A percentile compares a stretch with the other conserved stretches of the same genome.
Evolutionary conservation across 2,797 vertebrate species (phyloP).

Genomic region (Uromys caudimaculatus): DNA sequence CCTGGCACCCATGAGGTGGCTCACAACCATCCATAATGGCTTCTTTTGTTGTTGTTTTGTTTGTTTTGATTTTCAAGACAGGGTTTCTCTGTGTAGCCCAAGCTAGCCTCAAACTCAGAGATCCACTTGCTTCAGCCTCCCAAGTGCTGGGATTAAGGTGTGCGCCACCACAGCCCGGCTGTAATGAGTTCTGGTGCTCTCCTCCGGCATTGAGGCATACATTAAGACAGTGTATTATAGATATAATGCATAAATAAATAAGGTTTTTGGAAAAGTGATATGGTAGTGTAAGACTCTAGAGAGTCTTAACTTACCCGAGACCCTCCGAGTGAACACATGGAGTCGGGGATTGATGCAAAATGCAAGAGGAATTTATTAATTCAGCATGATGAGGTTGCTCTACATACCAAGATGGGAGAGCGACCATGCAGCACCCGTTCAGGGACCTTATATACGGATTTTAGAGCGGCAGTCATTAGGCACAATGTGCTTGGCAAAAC

Average conservation of each 20-base stretch:
- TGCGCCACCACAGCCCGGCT: neutral
- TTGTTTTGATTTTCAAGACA: neutral
- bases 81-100: neutral
- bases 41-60: neutral
- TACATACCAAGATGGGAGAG: too few relatives aligned
- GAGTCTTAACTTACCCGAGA: too few relatives aligned
- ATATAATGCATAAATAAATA: neutral
- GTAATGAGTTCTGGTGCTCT: neutral
- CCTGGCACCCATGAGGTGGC: neutral
- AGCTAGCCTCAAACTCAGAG: neutral
- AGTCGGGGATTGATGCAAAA: too few relatives aligned
- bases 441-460: too few relatives aligned
- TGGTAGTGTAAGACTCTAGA: too few relatives aligned
- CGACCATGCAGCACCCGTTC: too few relatives aligned
- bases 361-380: too few relatives aligned
- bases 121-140: neutral
- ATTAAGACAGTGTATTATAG: neutral
- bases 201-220: neutral
- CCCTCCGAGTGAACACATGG: too few relatives aligned
- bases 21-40: neutral
- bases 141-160: neutral
- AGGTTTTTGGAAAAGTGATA: neutral
- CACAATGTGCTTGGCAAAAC: too few relatives aligned
- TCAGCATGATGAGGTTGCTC: too few relatives aligned
- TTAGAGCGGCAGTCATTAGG: too few relatives aligned